Conservation (phyloP, 2,797 vertebrate genomes). For the Chelon auratus region DNA sequence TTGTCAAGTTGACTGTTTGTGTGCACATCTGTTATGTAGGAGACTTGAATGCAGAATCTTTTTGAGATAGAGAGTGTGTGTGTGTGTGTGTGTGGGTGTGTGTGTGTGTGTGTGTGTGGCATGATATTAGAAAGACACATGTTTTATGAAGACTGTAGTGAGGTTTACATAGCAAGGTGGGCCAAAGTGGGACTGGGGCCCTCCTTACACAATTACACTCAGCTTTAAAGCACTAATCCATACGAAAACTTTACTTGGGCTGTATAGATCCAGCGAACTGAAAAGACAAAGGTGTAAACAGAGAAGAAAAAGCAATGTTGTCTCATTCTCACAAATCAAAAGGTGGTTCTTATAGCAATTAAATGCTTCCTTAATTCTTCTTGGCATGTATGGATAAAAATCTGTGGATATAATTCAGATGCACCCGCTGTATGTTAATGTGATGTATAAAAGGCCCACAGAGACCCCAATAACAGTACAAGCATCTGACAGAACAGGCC, state of each 20-base stretch:
- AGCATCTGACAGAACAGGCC: conserved; percentile 44
- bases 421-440: conserved; percentile 35
- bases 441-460: conserved; percentile 42
- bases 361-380: conserved; percentile 35
- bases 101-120: conserved; percentile 15
- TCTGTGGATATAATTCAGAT: conserved; percentile 31
- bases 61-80: conserved; percentile 9
- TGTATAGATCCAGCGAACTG: conserved; percentile 46
- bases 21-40: conserved; percentile 68
- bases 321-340: conserved; percentile 49
- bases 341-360: conserved; percentile 9
- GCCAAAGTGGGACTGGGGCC: conserved; percentile 49
- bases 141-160: conserved; percentile 51
- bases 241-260: conserved; percentile 58
- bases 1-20: conserved; percentile 73
- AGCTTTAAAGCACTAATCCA: conserved; percentile 65
- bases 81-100: conserved; percentile 3
- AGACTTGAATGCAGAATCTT: conserved; percentile 66
- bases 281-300: conserved; percentile 58
- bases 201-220: conserved; percentile 56
- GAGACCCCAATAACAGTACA: conserved; percentile 45
- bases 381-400: conserved; percentile 39
- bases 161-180: conserved; percentile 51
- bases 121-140: conserved; percentile 54
- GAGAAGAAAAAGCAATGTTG: conserved; percentile 20